phyloP scores from a whole-genome alignment of 2,113 vertebrate species.

The Anhinga rufa region DNA sequence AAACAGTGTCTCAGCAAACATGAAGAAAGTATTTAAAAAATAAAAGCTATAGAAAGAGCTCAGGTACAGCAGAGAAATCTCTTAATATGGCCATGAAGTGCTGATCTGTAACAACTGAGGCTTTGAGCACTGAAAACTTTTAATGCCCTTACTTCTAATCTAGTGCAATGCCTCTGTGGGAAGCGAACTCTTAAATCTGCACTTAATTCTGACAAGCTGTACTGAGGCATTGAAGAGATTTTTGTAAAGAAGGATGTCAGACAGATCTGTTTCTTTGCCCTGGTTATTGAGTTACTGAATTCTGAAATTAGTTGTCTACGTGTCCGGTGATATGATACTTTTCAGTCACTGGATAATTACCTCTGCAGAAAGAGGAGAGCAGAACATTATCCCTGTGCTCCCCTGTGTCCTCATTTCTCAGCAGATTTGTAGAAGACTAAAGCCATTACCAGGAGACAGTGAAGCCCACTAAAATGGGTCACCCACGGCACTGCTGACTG shows the following conservation, averaged over 20 bases:
- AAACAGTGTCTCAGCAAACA: background rate
- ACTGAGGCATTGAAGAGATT: background rate
- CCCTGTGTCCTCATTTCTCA: background rate
- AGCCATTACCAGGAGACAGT: background rate
- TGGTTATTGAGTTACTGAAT: background rate
- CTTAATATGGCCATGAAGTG: background rate
- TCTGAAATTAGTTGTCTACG: background rate
- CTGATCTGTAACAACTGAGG: background rate
- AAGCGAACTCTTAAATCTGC: background rate
- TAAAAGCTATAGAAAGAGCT: background rate
- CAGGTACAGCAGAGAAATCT: background rate
- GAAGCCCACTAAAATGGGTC: background rate
- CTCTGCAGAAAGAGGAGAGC: background rate
- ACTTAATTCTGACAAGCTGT: constrained; percentile 24
- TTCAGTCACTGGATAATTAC: background rate
- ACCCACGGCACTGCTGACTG: background rate
- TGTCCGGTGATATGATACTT: background rate
- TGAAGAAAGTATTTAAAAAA: background rate
- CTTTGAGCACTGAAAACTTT: constrained; percentile 26
- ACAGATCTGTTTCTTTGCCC: background rate
- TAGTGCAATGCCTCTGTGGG: background rate
- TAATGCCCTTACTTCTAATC: constrained; percentile 28
- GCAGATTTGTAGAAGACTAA: background rate
- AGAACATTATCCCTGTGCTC: background rate
- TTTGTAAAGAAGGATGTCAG: background rate